Conservation (phyloP, 2,113 vertebrate species). For the Etheostoma spectabile region DNA sequence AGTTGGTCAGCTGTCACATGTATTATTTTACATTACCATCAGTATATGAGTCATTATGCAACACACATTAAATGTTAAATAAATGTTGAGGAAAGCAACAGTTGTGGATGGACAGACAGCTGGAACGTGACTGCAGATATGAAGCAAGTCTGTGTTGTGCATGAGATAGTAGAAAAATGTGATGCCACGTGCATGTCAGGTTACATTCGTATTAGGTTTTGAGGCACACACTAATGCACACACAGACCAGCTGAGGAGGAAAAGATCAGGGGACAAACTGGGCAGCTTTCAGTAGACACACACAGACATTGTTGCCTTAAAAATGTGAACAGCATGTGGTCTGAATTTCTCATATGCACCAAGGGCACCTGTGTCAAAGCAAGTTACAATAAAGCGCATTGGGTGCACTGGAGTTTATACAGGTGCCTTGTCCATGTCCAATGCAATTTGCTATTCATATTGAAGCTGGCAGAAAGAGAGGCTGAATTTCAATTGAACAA, state of each 20-base stretch:
- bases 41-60: not conserved
- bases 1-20: not conserved
- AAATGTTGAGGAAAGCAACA: slow-evolving; percentile 8
- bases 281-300: not conserved
- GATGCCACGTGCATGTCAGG: slow-evolving; percentile 22
- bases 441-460: slow-evolving; percentile 19
- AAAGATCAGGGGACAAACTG: not conserved
- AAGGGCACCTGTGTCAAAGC: slow-evolving; percentile 29
- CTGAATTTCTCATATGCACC: slow-evolving; percentile 23
- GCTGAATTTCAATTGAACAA: not conserved
- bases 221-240: not conserved
- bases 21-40: not conserved
- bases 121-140: slow-evolving; percentile 30
- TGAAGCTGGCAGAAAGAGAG: not conserved
- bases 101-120: slow-evolving; percentile 26
- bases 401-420: not conserved
- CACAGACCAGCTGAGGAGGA: not conserved
- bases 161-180: not conserved
- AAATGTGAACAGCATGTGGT: slow-evolving; percentile 19
- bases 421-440: not conserved
- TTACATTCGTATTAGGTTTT: slow-evolving; percentile 2
- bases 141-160: slow-evolving; percentile 18
- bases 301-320: slow-evolving; percentile 31
- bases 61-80: slow-evolving; percentile 3
- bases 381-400: slow-evolving; percentile 3